Evolutionary conservation across 1,140 invertebrate genomes (phyloP).

Genomic region (Anoplophora glabripennis): DNA sequence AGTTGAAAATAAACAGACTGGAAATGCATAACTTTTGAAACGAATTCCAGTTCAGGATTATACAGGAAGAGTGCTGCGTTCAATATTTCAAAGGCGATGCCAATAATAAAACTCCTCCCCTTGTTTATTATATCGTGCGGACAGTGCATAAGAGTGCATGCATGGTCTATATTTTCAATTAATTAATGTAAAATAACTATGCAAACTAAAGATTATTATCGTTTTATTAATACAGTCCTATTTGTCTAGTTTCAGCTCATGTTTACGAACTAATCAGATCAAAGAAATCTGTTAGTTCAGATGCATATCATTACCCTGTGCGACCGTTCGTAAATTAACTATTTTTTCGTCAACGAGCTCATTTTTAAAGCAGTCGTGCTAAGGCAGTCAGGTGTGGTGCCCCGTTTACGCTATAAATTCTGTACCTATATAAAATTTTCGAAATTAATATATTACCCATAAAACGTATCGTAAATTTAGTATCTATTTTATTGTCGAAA

Average conservation of each 20-base stretch:
- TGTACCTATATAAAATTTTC: constrained; percentile 16
- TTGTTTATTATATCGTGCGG: background rate
- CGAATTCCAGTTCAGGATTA: too few species aligned
- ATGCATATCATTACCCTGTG: too few species aligned
- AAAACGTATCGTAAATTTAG: constrained; percentile 7
- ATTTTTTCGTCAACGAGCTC: too few species aligned
- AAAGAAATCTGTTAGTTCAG: constrained; percentile 6
- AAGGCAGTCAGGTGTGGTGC: background rate
- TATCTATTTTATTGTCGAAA: background rate
- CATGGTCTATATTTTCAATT: constrained; percentile 19
- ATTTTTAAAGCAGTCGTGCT: too few species aligned
- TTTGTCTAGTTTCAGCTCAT: constrained; percentile 17
- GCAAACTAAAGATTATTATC: constrained; percentile 14
- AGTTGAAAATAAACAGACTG: too few species aligned
- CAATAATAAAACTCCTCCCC: too few species aligned
- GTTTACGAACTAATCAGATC: constrained; percentile 8
- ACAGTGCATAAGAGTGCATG: constrained; percentile 10
- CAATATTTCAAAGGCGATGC: too few species aligned
- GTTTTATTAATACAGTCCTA: constrained; percentile 17
- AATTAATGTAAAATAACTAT: constrained; percentile 20
- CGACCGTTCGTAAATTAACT: too few species aligned
- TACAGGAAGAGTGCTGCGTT: too few species aligned
- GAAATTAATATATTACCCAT: constrained; percentile 14
- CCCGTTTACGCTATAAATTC: constrained; percentile 10
- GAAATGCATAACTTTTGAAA: too few species aligned